Evolutionary conservation across 2,888 invertebrate genomes (phyloP), one percentile per base, ranked within the genome.

Genomic region (Nysson spinosus): DNA sequence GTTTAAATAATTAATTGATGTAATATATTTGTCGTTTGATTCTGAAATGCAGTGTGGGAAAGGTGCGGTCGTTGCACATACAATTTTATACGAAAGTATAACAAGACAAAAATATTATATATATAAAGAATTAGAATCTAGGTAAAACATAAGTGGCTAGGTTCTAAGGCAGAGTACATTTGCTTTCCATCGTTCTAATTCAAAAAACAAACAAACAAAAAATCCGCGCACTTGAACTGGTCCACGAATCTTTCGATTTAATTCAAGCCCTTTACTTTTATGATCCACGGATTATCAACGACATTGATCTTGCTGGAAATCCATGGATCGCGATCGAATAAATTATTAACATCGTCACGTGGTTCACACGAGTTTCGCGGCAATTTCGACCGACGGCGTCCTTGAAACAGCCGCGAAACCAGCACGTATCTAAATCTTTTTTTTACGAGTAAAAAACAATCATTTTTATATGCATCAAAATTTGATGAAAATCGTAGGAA

Each of bases 1-100:
- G n/a, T n/a, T n/a, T n/a, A n/a, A n/a, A n/a, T n/a, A n/a, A 75
- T 72, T 57, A 67, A 73, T 67, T 67, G 70, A 73, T 70, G 72
- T 75, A 75, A 75, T 75, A 75, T 75, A 75, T 72, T 64, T 56
- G 30, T 30, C 39, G 46, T 66, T 67, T 61, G 50, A 60, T 54
- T 52, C 37, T 35, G 28, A 43, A 37, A 58, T 28, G 46, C 22
- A 4, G 22, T n/a, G n/a, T n/a, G n/a, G 37, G 19, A 46, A 47
- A 39, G 49, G 35, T 35, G 24, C 40, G 34, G 46, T 72, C 49
- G 73, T 43, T 35, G 43, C 60, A 28, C 43, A 46, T 42, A 35
- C 26, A 20, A 49, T 39, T 52, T 46, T 19, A 30, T 39, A 26
- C 39, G 63, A 47, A 19, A 47, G 51, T 17, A 28, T 46, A 37